Evolutionary conservation across 2,888 invertebrate genomes (phyloP), one percentile per base, ranked within the genome.

Genomic region (Polyploca ridens): DNA sequence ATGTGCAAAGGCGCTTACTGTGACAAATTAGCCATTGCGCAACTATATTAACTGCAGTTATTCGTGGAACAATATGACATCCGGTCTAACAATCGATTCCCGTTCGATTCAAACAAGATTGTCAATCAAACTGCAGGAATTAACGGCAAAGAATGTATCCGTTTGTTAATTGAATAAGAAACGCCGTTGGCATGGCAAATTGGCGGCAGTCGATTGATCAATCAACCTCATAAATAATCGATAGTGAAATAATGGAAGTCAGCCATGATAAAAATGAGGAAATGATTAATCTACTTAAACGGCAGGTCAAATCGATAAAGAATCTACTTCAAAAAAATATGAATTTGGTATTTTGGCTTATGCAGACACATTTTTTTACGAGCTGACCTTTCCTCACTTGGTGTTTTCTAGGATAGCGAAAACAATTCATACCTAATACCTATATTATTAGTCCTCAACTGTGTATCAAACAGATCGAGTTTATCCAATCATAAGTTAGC

Each of bases 151-250:
- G 6, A 46, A 46, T 46, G 3, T 41, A 54, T 19, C 54, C 16
- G 7, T 35, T 6, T 54, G 49, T n/a, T 16, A 54, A 54, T 54
- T 54, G 54, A 54, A 54, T 54, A 54, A 54, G 54, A 54, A 54
- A 19, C 19, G 19, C 54, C 54, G 54, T 19, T 54, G 54, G 3
- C 19, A 10, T 19, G 19, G 3, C 54, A 54, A 54, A 54, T 54
- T 54, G 19, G 19, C 54, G 54, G 54, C 54, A 54, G 19, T 54
- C 54, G 19, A 54, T 54, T 54, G 54, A 10, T 19, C 54, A 54
- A 54, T 54, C 19, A 54, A 54, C 54, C 54, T 54, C 54, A 54
- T 19, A 54, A 54, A n/a, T 19, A 19, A 54, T 54, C 19, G 54
- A 54, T 54, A 19, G 19, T 19, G 54, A 54, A 54, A 54, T 54